These are phyloP conservation scores for roundworm (Caenorhabditis elegans) DNA, from an alignment of 1,140 invertebrate species.

Conservation along the genomic window DNA sequence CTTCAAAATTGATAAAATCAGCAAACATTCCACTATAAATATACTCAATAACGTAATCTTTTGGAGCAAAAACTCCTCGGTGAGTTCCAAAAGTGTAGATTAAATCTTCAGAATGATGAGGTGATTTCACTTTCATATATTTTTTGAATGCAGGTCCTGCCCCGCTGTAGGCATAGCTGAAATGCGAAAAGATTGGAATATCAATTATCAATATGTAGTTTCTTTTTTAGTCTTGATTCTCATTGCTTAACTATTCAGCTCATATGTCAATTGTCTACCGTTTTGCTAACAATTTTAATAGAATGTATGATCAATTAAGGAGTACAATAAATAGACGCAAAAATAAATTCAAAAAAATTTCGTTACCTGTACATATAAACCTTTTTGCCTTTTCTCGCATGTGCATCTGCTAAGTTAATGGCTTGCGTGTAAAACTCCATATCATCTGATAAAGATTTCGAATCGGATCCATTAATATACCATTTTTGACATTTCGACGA, in stretches of 20 bases:
- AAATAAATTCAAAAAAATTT: too few relatives aligned
- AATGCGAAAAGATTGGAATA: too few relatives aligned
- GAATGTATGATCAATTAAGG: too few relatives aligned
- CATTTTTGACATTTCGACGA: background rate
- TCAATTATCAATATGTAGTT: too few relatives aligned
- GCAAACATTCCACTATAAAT: background rate
- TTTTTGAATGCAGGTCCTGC: background rate
- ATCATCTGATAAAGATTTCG: background rate
- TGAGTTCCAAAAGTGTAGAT: slow-evolving; percentile 3
- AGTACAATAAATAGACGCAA: background rate
- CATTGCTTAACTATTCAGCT: too few relatives aligned
- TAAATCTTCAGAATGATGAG: slow-evolving; percentile 18
- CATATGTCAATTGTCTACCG: too few relatives aligned
- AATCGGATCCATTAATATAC: background rate
- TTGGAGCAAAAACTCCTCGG: background rate
- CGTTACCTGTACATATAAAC: slow-evolving; percentile 15
- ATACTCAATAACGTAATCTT: slow-evolving; percentile 4
- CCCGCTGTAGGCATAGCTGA: background rate
- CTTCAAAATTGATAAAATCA: background rate
- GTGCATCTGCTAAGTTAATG: background rate
- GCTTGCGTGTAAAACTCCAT: slow-evolving; percentile 6
- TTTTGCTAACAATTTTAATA: too few relatives aligned
- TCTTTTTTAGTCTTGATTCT: too few relatives aligned
- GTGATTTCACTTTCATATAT: background rate
- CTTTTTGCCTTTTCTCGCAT: background rate